Conservation (phyloP, 2,888 invertebrate genomes). For the Tetrapedia diversipes region DNA sequence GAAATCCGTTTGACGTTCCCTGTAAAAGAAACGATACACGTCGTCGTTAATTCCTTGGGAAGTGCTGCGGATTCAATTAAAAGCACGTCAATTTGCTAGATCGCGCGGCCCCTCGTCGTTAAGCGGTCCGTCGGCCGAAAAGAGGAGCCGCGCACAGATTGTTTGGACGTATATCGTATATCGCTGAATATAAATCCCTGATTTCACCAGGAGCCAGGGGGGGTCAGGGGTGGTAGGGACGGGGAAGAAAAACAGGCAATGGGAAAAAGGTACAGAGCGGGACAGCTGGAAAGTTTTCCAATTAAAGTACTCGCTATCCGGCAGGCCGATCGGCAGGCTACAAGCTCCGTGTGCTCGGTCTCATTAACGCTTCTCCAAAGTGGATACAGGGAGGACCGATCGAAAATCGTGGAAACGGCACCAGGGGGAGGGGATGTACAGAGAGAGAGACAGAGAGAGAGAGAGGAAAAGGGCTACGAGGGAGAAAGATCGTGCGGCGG, state of each 20-base stretch:
- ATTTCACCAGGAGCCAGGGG: slow-evolving; percentile 43
- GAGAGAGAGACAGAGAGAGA: background rate
- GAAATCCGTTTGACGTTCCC: background rate
- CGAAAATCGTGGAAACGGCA: slow-evolving; percentile 26
- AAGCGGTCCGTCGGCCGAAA: background rate
- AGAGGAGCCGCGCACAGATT: background rate
- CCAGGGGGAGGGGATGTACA: no score
- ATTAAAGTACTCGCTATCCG: slow-evolving; percentile 76
- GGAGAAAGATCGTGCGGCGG: slow-evolving; percentile 50
- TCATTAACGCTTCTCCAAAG: slow-evolving; percentile 71
- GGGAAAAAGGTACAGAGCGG: slow-evolving; percentile 40
- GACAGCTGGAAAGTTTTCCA: slow-evolving; percentile 74
- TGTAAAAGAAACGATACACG: background rate
- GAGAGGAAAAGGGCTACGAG: slow-evolving; percentile 6
- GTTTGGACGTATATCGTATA: slow-evolving; percentile 33
- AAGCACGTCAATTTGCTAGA: slow-evolving; percentile 13
- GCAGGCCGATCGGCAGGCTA: slow-evolving; percentile 70
- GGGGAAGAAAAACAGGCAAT: no score
- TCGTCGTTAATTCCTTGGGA: background rate
- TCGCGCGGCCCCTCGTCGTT: background rate
- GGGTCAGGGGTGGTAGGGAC: background rate
- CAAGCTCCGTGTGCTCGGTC: slow-evolving; percentile 66
- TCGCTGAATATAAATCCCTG: slow-evolving; percentile 60
- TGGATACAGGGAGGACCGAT: slow-evolving; percentile 56
- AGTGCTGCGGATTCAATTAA: slow-evolving; percentile 17